Percentiles rank a stretch among this genome's conserved stretches.
These are phyloP conservation scores for Paradisaea rubra DNA, from an alignment of 2,113 vertebrate species.

Conservation along the genomic window DNA sequence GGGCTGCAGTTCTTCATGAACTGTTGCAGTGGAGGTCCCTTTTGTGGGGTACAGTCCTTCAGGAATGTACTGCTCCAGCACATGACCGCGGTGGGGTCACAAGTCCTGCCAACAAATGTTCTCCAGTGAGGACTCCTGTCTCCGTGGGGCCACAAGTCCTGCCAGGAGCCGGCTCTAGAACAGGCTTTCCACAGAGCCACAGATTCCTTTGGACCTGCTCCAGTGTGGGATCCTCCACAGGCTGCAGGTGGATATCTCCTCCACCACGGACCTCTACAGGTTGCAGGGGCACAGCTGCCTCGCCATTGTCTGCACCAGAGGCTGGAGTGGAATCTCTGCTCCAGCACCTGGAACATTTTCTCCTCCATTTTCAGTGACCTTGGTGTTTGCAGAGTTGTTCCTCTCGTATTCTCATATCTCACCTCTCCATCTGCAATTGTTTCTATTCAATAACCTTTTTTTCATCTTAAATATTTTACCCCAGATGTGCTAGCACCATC, in stretches of 20 bases:
- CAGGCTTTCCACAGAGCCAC: not conserved
- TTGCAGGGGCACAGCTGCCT: not conserved
- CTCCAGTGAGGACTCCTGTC: not conserved
- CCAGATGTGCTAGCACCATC: not conserved
- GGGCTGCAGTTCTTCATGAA: not conserved
- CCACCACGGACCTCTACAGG: not conserved
- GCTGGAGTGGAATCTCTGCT: not conserved
- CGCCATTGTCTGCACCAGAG: not conserved
- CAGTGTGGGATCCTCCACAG: not conserved
- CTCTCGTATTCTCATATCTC: not conserved
- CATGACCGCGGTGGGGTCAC: rapidly evolving
- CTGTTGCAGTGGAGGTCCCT: not conserved
- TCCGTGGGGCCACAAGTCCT: not conserved
- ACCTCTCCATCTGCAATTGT: not conserved
- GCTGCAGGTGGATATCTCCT: not conserved
- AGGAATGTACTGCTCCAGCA: not conserved
- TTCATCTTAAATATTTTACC: not conserved
- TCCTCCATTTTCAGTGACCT: not conserved
- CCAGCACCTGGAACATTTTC: not conserved
- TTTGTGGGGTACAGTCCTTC: not conserved
- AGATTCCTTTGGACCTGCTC: not conserved
- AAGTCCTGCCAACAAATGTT: not conserved
- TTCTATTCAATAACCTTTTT: not conserved
- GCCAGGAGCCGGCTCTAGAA: not conserved
- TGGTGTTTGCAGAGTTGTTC: not conserved